Percentiles rank a stretch among this genome's conserved stretches.
Conservation (phyloP, 2,113 vertebrate species). For the Crotalus helleri region DNA sequence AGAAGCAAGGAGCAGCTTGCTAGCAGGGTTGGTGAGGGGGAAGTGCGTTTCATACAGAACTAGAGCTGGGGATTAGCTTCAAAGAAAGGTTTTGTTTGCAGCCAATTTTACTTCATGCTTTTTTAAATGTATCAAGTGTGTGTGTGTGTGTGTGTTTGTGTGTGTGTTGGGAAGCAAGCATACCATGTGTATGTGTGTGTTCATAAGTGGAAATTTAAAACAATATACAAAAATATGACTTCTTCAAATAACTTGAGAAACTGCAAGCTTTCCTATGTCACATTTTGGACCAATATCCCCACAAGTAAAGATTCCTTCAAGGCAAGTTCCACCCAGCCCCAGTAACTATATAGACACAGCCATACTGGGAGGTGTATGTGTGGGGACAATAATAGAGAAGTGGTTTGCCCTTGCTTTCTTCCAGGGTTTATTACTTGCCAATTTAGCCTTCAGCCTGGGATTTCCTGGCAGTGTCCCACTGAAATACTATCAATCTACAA, state of each 20-base stretch:
- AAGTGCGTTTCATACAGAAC: neutral
- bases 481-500: neutral
- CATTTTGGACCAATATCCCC: neutral
- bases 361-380: neutral
- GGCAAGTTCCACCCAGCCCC: neutral
- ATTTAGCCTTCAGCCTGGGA: neutral
- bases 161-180: neutral
- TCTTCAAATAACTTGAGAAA: neutral
- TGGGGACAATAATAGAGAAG: neutral
- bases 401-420: neutral
- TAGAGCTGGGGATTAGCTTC: neutral
- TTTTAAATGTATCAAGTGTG: neutral
- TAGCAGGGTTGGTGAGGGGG: neutral
- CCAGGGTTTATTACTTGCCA: neutral
- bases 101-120: neutral
- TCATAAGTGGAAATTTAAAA: neutral
- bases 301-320: neutral
- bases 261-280: too few relatives aligned
- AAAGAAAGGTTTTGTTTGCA: slow-evolving; percentile 1
- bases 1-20: neutral
- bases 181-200: neutral
- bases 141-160: neutral
- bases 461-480: neutral
- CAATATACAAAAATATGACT: neutral
- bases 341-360: neutral